These are phyloP conservation scores for Micoletzkya japonica DNA, from an alignment of 2,888 invertebrate species.

Conservation along the genomic window DNA sequence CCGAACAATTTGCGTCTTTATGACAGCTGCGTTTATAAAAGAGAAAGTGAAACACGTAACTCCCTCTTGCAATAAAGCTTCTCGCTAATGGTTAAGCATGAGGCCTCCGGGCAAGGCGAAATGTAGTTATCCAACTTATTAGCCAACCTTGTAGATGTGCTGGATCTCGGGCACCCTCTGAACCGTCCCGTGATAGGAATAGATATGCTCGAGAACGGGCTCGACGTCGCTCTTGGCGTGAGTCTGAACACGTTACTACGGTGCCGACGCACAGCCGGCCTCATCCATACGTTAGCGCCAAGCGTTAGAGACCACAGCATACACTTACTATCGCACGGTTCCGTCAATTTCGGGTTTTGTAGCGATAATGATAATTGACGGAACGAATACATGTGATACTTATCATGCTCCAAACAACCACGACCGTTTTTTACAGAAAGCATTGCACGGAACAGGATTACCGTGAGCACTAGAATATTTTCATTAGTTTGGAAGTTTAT, in stretches of 20 bases:
- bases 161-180: conserved; percentile 87
- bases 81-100: too few species aligned
- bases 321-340: not conserved
- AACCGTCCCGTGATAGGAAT: conserved; percentile 90
- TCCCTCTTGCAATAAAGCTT: too few species aligned
- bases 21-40: too few species aligned
- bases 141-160: conserved; percentile 78
- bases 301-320: conserved; percentile 23
- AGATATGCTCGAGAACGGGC: conserved; percentile 85
- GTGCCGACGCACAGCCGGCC: conserved; percentile 35
- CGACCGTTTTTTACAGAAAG: too few species aligned
- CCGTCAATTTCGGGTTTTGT: not conserved
- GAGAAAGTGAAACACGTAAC: too few species aligned
- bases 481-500: too few species aligned
- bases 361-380: too few species aligned
- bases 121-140: too few species aligned
- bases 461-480: too few species aligned
- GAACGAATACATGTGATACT: not conserved
- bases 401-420: not conserved
- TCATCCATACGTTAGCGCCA: not conserved
- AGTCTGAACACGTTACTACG: conserved; percentile 81
- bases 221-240: conserved; percentile 83
- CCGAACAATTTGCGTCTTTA: too few species aligned
- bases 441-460: too few species aligned
- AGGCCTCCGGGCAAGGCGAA: too few species aligned